Evolutionary conservation across 1,140 invertebrate genomes (phyloP).

Genomic region (Colletes latitarsis): DNA sequence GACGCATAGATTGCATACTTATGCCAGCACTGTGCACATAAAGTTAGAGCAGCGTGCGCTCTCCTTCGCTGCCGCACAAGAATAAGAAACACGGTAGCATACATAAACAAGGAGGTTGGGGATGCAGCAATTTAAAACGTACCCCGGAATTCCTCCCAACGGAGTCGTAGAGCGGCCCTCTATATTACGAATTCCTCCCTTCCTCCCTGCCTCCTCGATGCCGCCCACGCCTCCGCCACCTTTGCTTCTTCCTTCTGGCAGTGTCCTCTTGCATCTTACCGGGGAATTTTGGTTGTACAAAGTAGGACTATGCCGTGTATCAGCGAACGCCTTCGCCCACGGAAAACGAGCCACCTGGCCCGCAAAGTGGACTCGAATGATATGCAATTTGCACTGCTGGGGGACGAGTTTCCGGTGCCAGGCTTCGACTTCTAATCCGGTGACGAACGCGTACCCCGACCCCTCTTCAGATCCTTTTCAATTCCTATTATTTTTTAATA

Average conservation of each 20-base stretch:
- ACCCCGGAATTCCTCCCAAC: constrained; percentile 82
- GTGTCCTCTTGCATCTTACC: constrained; percentile 67
- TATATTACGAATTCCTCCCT: constrained; percentile 80
- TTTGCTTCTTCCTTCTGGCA: constrained; percentile 14
- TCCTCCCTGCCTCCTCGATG: constrained; percentile 7
- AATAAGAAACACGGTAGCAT: constrained; percentile 81
- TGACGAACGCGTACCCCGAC: background rate
- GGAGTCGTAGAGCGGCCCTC: constrained; percentile 80
- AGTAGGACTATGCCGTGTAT: constrained; percentile 71
- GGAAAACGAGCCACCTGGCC: constrained; percentile 10
- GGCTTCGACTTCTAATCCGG: background rate
- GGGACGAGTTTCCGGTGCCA: background rate
- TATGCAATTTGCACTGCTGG: constrained; percentile 20
- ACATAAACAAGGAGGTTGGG: constrained; percentile 82
- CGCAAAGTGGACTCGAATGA: constrained; percentile 35
- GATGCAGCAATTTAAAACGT: constrained; percentile 83
- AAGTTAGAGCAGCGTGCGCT: constrained; percentile 73
- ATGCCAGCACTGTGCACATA: constrained; percentile 78
- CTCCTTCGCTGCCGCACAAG: constrained; percentile 77
- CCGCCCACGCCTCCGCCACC: constrained; percentile 15
- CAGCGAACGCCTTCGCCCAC: constrained; percentile 47
- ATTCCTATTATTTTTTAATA: too few species aligned
- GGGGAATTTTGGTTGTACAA: constrained; percentile 69
- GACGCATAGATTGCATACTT: constrained; percentile 77
- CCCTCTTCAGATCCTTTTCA: too few species aligned